A percentile compares a stretch with the other conserved stretches of the same genome.
These are phyloP conservation scores for Andrena haemorrhoa DNA, from an alignment of 2,888 invertebrate genomes.

Conservation along the genomic window DNA sequence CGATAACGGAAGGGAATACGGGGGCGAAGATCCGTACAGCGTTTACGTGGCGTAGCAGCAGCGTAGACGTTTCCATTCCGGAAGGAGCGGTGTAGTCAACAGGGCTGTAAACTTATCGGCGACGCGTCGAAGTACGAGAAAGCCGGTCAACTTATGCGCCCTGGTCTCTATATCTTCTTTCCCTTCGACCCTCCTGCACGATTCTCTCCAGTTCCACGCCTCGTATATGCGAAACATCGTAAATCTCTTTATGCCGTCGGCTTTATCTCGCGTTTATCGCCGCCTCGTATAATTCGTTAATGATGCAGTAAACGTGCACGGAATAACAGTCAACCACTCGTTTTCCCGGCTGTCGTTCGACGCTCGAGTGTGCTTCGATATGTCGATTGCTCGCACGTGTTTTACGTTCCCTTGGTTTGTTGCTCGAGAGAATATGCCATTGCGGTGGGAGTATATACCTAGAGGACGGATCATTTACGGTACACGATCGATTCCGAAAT, in stretches of 20 bases:
- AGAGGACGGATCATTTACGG: background rate
- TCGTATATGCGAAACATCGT: constrained; percentile 59
- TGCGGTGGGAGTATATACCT: background rate
- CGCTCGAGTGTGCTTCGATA: constrained; percentile 15
- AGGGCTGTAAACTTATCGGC: constrained; percentile 79
- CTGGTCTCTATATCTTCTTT: background rate
- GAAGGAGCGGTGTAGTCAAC: constrained; percentile 72
- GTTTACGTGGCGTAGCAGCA: constrained; percentile 32
- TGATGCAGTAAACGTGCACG: constrained; percentile 78
- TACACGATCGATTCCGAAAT: background rate
- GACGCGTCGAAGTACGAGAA: constrained; percentile 57
- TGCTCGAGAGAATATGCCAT: constrained; percentile 4
- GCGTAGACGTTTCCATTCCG: constrained; percentile 48
- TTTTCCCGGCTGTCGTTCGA: constrained; percentile 46
- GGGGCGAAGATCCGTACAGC: constrained; percentile 16
- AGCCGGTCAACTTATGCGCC: constrained; percentile 28
- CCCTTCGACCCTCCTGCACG: background rate
- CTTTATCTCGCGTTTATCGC: constrained; percentile 80
- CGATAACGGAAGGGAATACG: constrained; percentile 58
- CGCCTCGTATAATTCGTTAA: constrained; percentile 81
- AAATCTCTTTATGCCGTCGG: constrained; percentile 78
- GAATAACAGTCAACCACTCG: constrained; percentile 55
- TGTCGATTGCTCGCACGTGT: constrained; percentile 10
- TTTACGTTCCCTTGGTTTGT: background rate
- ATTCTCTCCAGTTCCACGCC: constrained; percentile 28